These are phyloP conservation scores for Hyperoplus lanceolatus DNA, from an alignment of 2,797 vertebrate genomes.

Conservation along the genomic window DNA sequence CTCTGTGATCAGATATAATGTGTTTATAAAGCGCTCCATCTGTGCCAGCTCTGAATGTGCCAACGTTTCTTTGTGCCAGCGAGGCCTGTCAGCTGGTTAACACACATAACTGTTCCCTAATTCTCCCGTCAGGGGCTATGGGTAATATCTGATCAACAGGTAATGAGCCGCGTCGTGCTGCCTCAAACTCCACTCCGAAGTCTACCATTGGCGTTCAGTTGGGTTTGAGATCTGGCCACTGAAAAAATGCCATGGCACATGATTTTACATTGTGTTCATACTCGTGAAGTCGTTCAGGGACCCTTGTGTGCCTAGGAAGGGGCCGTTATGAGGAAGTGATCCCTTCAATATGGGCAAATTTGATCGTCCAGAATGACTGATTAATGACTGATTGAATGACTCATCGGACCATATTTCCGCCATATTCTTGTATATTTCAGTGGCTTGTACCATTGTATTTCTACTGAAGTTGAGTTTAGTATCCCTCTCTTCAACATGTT, in stretches of 20 bases:
- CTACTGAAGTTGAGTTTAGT: too few relatives aligned
- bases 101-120: conserved; percentile 76
- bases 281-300: not conserved
- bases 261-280: not conserved
- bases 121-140: conserved; percentile 67
- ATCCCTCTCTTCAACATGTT: too few relatives aligned
- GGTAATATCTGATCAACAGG: conserved; percentile 75
- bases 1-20: conserved; percentile 67
- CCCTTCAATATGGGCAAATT: not conserved
- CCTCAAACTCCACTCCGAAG: not conserved
- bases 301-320: not conserved
- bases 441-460: not conserved
- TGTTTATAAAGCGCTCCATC: conserved; percentile 41
- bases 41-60: conserved; percentile 53
- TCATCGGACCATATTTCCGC: not conserved
- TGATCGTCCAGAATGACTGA: not conserved
- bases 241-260: not conserved
- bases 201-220: not conserved
- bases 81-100: conserved; percentile 66
- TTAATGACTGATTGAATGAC: too few relatives aligned
- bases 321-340: not conserved
- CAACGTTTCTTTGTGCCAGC: conserved; percentile 54
- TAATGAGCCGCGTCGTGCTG: conserved; percentile 74
- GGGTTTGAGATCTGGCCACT: not conserved
- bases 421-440: not conserved